These are phyloP conservation scores for Oreonectes daqikongensis DNA, from an alignment of 2,797 vertebrate genomes.

Conservation along the genomic window DNA sequence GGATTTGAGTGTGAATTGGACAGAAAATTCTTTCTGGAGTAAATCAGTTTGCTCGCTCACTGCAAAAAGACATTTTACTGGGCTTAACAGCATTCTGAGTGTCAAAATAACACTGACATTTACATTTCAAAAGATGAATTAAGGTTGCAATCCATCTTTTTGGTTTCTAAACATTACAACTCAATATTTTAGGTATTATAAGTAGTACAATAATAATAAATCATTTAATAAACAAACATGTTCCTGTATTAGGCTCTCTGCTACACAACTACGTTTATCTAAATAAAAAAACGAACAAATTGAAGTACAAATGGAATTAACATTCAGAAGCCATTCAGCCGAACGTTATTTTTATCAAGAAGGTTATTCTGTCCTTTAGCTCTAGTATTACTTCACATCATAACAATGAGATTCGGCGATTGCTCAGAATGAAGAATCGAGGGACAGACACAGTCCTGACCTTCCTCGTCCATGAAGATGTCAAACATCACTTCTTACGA, in stretches of 20 bases:
- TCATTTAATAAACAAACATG: too few relatives aligned
- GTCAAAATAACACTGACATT: slow-evolving; percentile 14
- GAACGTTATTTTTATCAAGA: slow-evolving; percentile 46
- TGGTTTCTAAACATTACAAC: background rate
- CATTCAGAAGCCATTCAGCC: slow-evolving; percentile 1
- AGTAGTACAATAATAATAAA: too few relatives aligned
- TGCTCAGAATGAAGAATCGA: slow-evolving; percentile 24
- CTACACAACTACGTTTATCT: too few relatives aligned
- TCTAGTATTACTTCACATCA: slow-evolving; percentile 24
- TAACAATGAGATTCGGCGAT: slow-evolving; percentile 24
- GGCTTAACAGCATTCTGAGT: slow-evolving; percentile 27
- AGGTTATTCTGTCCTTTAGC: slow-evolving; percentile 52
- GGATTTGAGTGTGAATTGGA: slow-evolving; percentile 21
- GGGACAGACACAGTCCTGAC: slow-evolving; percentile 22
- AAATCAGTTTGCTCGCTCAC: slow-evolving; percentile 33
- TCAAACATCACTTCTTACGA: slow-evolving; percentile 37
- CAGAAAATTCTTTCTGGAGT: slow-evolving; percentile 17
- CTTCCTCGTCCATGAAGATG: slow-evolving; percentile 29
- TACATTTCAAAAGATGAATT: too few relatives aligned
- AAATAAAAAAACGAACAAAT: too few relatives aligned
- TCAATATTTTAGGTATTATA: too few relatives aligned
- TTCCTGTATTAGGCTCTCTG: too few relatives aligned
- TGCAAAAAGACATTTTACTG: slow-evolving; percentile 23
- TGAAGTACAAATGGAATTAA: too few relatives aligned
- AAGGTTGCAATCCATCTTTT: slow-evolving; percentile 8